A percentile compares a stretch with the other conserved stretches of the same genome.
phyloP scores from a whole-genome alignment of 2,888 invertebrate species.

The Lissonota sp. region DNA sequence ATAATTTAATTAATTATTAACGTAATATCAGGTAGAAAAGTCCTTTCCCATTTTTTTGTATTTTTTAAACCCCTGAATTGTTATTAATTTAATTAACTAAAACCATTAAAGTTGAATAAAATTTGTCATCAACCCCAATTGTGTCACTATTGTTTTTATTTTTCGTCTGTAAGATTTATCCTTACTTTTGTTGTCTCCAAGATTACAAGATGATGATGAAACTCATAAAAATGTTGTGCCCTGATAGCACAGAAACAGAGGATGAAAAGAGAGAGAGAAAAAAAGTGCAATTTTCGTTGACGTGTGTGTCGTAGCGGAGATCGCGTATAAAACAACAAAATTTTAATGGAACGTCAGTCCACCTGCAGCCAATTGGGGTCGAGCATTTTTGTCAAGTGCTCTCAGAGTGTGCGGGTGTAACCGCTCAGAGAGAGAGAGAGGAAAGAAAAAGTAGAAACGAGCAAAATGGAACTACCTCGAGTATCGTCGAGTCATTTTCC shows the following conservation, averaged over 20 bases:
- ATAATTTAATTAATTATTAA: too few species aligned
- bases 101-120: too few species aligned
- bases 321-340: constrained; percentile 33
- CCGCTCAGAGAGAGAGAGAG: constrained; percentile 20
- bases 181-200: too few species aligned
- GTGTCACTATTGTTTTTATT: too few species aligned
- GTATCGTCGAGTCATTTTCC: constrained; percentile 43
- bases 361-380: constrained; percentile 63
- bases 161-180: too few species aligned
- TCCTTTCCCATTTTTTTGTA: too few species aligned
- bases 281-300: constrained; percentile 18
- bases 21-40: too few species aligned
- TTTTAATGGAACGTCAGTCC: constrained; percentile 63
- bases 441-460: neutral
- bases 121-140: too few species aligned
- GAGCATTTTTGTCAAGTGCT: constrained; percentile 60
- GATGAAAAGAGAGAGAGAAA: neutral
- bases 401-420: constrained; percentile 14
- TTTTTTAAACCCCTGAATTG: too few species aligned
- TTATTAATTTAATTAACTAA: too few species aligned
- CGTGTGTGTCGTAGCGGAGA: neutral
- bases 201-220: too few species aligned
- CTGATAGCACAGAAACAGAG: neutral
- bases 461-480: neutral
- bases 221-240: too few species aligned